phyloP scores from a whole-genome alignment of 53 echinoderm and acorn worm genomes.

The Henricia sp. region DNA sequence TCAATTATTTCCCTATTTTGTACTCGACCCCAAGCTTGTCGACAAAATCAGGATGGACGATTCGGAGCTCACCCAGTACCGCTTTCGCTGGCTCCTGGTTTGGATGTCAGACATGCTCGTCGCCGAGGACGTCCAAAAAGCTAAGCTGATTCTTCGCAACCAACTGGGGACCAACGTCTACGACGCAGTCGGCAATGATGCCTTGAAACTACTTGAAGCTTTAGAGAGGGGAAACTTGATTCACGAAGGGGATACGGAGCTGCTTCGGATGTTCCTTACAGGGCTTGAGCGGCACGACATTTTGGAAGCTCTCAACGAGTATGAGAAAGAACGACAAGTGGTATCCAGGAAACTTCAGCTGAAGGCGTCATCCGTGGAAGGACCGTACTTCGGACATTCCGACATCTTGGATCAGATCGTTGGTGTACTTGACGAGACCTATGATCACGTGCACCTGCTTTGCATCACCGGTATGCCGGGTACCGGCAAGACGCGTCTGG shows the following conservation, averaged over 20 bases:
- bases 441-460: slow-evolving; percentile 70
- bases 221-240: slow-evolving; percentile 76
- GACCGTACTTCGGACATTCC: slow-evolving; percentile 38
- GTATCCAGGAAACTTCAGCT: slow-evolving; percentile 59
- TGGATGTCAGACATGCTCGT: slow-evolving; percentile 70
- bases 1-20: too few species aligned
- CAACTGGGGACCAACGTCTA: slow-evolving; percentile 43
- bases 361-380: slow-evolving; percentile 61
- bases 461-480: slow-evolving; percentile 95
- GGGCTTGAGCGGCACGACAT: slow-evolving; percentile 68
- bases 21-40: background rate
- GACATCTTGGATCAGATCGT: slow-evolving; percentile 58
- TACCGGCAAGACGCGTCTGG: slow-evolving; percentile 90
- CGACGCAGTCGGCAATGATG: slow-evolving; percentile 59
- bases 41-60: slow-evolving; percentile 11
- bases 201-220: slow-evolving; percentile 74
- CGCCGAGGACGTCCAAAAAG: slow-evolving; percentile 62
- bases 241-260: slow-evolving; percentile 75
- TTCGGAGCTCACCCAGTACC: background rate
- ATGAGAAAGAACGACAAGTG: slow-evolving; percentile 75
- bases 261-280: slow-evolving; percentile 66
- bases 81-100: slow-evolving; percentile 84
- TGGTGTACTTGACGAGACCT: slow-evolving; percentile 63
- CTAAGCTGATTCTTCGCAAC: slow-evolving; percentile 59
- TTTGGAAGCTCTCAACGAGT: slow-evolving; percentile 68